Conservation (phyloP, 2,797 vertebrate genomes). For the Gadopsis bispinosus region DNA sequence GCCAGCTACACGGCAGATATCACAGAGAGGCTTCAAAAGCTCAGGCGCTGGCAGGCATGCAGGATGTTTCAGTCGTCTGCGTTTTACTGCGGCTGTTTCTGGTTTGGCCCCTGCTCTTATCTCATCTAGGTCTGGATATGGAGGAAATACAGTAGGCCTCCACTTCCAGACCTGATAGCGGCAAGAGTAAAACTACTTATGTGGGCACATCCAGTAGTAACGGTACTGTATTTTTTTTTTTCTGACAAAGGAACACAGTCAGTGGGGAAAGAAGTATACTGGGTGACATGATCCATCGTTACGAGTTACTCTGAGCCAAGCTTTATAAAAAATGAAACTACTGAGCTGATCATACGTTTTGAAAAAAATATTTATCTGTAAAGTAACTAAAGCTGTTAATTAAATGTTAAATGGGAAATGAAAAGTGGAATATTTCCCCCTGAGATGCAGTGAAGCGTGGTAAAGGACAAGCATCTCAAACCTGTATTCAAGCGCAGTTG, state of each 20-base stretch:
- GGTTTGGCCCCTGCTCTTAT: constrained; percentile 33
- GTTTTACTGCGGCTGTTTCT: constrained; percentile 25
- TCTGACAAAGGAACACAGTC: neutral
- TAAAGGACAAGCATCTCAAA: neutral
- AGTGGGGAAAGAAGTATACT: neutral
- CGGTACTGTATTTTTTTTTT: neutral
- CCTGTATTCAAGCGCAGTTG: neutral
- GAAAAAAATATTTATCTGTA: no score
- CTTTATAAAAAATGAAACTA: neutral
- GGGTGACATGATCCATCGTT: neutral
- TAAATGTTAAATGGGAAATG: no score
- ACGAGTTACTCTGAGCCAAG: neutral
- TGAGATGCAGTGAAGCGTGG: neutral
- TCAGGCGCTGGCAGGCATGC: constrained; percentile 32
- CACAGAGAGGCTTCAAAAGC: constrained; percentile 38
- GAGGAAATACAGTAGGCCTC: constrained; percentile 35
- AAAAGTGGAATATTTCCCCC: neutral
- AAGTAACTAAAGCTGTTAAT: no score
- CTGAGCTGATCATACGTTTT: no score
- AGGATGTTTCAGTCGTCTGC: constrained; percentile 31
- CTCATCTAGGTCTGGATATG: constrained; percentile 27
- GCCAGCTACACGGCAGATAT: constrained; percentile 25
- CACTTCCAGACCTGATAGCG: constrained; percentile 25
- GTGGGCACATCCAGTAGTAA: neutral
- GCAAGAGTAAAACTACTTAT: neutral